Conservation (phyloP, 2,797 vertebrate species). For the Harpagifer antarcticus region DNA sequence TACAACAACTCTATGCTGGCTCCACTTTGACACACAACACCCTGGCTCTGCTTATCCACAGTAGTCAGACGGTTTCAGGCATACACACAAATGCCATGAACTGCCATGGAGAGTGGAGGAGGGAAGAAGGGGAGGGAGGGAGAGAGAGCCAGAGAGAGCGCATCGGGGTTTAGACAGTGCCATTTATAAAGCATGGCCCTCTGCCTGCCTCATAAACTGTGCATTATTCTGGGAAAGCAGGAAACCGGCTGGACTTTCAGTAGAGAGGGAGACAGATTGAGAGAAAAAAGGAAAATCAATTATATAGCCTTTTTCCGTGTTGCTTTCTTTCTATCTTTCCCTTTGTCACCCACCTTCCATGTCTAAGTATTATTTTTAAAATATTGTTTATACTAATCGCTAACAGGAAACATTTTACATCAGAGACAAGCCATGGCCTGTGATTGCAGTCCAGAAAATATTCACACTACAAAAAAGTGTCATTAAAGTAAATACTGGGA, state of each 20-base stretch:
- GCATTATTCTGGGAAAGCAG: conserved; percentile 79
- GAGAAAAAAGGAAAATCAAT: conserved; percentile 12
- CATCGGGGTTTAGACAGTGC: conserved; percentile 66
- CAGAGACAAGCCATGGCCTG: neutral
- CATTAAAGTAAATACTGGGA: neutral
- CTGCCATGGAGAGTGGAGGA: conserved; percentile 44
- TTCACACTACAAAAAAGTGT: neutral
- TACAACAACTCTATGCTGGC: conserved; percentile 22
- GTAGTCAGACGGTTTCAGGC: conserved; percentile 14
- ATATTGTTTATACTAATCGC: conserved; percentile 1
- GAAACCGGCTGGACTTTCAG: conserved; percentile 61
- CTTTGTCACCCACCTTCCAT: conserved; percentile 3
- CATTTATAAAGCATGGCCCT: conserved; percentile 78
- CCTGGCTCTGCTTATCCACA: conserved; percentile 16
- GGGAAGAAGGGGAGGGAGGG: conserved; percentile 45
- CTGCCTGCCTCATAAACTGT: conserved; percentile 76
- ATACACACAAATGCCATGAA: conserved; percentile 42
- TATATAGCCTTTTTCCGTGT: conserved; percentile 2
- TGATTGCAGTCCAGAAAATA: conserved; percentile 6
- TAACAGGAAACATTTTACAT: neutral
- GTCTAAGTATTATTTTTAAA: neutral
- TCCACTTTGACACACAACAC: conserved; percentile 33
- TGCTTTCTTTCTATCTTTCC: conserved; percentile 18
- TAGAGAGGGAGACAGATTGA: conserved; percentile 35
- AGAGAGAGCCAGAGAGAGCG: conserved; percentile 14